phyloP scores from a whole-genome alignment of 2,113 vertebrate genomes.

The Asarcornis scutulata region DNA sequence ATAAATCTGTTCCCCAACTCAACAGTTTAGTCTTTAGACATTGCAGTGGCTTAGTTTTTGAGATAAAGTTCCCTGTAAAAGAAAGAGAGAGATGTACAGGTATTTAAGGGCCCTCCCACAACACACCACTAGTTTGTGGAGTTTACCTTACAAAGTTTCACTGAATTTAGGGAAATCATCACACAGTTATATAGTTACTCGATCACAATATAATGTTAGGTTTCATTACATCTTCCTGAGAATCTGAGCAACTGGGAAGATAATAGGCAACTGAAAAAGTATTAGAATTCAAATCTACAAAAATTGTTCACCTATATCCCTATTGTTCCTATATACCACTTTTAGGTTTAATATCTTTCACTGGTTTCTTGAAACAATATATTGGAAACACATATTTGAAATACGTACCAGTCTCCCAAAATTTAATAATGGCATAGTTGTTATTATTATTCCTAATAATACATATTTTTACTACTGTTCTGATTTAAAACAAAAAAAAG shows the following conservation, averaged over 20 bases:
- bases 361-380: neutral
- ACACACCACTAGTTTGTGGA: neutral
- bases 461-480: neutral
- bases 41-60: neutral
- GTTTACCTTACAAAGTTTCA: neutral
- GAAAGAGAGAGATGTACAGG: neutral
- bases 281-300: neutral
- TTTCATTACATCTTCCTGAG: neutral
- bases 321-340: neutral
- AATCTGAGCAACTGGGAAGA: neutral
- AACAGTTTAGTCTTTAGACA: neutral
- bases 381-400: neutral
- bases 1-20: neutral
- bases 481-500: neutral
- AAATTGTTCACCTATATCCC: neutral
- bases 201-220: neutral
- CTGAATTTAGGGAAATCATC: neutral
- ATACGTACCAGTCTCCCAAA: neutral
- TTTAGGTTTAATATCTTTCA: neutral
- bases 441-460: neutral
- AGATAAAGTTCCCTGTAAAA: neutral
- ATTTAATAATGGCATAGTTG: neutral
- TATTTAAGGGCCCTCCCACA: neutral
- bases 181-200: neutral
- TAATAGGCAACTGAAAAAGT: neutral